phyloP scores from a whole-genome alignment of 1,140 invertebrate genomes.

The Musca domestica region DNA sequence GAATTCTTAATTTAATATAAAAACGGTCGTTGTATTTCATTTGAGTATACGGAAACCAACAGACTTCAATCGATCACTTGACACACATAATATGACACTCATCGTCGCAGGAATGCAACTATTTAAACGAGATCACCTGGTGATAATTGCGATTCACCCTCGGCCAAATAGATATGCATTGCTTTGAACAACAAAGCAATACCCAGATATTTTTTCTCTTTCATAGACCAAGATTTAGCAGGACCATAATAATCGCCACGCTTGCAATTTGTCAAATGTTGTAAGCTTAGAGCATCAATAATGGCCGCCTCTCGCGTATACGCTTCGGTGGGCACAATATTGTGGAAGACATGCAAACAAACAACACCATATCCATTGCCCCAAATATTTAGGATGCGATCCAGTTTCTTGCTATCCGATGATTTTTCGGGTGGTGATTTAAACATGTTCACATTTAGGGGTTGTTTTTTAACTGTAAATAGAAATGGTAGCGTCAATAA shows the following conservation, averaged over 20 bases:
- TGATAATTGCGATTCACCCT: conserved; percentile 79
- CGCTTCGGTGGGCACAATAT: conserved; percentile 86
- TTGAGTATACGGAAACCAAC: too few relatives aligned
- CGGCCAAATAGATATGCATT: conserved; percentile 78
- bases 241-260: conserved; percentile 82
- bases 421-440: conserved; percentile 33
- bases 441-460: conserved; percentile 39
- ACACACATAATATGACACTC: too few relatives aligned
- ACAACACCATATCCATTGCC: conserved; percentile 76
- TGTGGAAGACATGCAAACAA: conserved; percentile 88
- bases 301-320: conserved; percentile 91
- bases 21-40: too few relatives aligned
- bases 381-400: conserved; percentile 87
- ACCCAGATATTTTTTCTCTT: conserved; percentile 72
- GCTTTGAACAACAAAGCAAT: conserved; percentile 81
- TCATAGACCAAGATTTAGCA: conserved; percentile 68
- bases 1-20: too few relatives aligned
- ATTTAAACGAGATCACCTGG: conserved; percentile 64
- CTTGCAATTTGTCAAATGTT: conserved; percentile 79
- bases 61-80: too few relatives aligned
- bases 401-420: conserved; percentile 63
- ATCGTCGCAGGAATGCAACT: too few relatives aligned
- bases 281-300: conserved; percentile 80
- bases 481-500: background rate
- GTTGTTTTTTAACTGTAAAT: conserved; percentile 25